Evolutionary conservation across 2,888 invertebrate species (phyloP), one percentile per base, ranked within the genome.

Genomic region (Pyrrhosoma nymphula): DNA sequence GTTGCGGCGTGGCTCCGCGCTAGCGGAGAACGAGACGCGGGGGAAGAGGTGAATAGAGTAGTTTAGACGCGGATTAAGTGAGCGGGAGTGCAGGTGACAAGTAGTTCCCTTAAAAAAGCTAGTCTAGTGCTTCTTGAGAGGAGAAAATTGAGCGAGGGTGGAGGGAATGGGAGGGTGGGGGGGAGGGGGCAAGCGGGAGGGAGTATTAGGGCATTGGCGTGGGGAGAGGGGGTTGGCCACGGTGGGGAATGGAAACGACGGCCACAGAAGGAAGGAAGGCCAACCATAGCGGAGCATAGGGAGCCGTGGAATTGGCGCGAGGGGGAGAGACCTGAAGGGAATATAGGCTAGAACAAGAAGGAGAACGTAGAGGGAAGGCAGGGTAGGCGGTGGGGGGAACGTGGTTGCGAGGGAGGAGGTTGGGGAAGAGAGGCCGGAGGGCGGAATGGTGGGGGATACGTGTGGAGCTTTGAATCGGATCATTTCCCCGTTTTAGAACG

Each of bases 401-500:
- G 35, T n/a, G 39, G 63, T 47, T 91, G 60, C 63, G 39, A 16
- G 26, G 39, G n/a, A 69, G 26, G 69, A 75, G 47, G 89, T n/a
- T 26, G 26, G 89, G 26, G 55, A 47, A 23, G 39, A 20, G 63
- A 56, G 55, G 55, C 18, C 55, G 90, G 90, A 26, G 63, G 35
- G n/a, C n/a, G 23, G 14, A 23, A 47, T 47, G 20, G 47, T 8
- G 47, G 20, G 93, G 26, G 18, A 47, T 30, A 93, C 63, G 91
- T 23, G 91, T 20, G 60, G 91, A 91, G 93, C 93, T 93, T 93
- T 93, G 93, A 93, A 93, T 93, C 93, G 93, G 93, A 93, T 93
- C 93, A 93, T 93, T 93, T 93, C 93, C 93, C 93, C 93, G 93
- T 91, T 91, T 91, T 91, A 91, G 93, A 93, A 93, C 93, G 93